These are phyloP conservation scores for Pristionchus mayeri DNA, from an alignment of 2,888 invertebrate species.

Conservation along the genomic window DNA sequence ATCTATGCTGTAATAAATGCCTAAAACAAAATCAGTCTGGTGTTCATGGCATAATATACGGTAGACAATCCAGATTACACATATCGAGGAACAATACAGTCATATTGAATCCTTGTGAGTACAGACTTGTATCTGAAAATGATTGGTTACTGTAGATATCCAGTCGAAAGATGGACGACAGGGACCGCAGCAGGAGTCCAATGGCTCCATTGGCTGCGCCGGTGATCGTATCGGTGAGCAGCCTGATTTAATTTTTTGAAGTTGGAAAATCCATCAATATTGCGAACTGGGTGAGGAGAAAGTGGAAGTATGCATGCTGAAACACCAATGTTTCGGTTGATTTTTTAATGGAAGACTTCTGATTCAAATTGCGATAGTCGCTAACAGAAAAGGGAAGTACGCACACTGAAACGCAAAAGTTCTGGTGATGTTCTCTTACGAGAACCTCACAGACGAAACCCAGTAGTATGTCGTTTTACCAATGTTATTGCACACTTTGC, in stretches of 20 bases:
- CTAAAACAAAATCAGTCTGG: background rate
- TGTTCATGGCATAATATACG: background rate
- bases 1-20: constrained; percentile 42
- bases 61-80: background rate
- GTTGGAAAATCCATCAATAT: background rate
- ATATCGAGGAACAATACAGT: background rate
- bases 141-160: constrained; percentile 15
- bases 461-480: no score
- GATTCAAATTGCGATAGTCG: background rate
- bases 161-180: constrained; percentile 6
- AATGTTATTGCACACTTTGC: no score
- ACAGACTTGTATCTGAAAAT: background rate
- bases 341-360: background rate
- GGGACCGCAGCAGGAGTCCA: background rate
- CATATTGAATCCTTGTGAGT: background rate
- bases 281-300: background rate
- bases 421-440: no score
- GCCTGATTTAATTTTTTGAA: background rate
- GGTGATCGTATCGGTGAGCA: constrained; percentile 24
- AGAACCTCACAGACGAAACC: no score
- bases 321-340: no score
- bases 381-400: no score
- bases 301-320: no score
- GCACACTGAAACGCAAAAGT: no score
- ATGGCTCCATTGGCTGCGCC: background rate